Evolutionary conservation across 2,113 vertebrate genomes (phyloP), one percentile per base, ranked within the genome.

Genomic region (Cromileptes altivelis): DNA sequence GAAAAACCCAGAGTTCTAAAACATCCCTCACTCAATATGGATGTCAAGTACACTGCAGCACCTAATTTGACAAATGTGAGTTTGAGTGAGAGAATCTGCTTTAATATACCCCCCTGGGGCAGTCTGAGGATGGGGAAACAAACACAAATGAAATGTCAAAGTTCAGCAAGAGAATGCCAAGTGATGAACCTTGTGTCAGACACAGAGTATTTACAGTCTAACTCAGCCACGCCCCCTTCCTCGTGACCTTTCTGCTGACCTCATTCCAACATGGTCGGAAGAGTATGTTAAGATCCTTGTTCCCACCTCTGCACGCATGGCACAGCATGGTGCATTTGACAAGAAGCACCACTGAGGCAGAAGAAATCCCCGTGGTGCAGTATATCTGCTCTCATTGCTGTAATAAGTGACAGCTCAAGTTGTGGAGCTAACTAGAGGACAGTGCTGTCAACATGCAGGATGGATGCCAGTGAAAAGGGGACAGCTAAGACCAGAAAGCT

Each of bases 401-500:
- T 33, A 64, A 18, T 57, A 84, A 71, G 64, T 49, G 53, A 82
- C 14, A 65, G 47, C 68, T 75, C 47, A 17, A 71, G 69, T 65
- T 53, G 75, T 45, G 67, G 72, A 62, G 65, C 13, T 19, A 58
- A 86, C 40, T 4, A 53, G 55, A 57, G 75, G 52, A 30, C 78
- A 27, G 68, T 49, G 60, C 75, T 89, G 75, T 91, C 83, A 86
- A 81, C 80, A n/a, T 75, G 70, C 47, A 70, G 57, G 74, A 47
- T 42, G 25, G 25, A 70, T 60, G 83, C 60, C 90, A 81, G 68
- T 21, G 74, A 73, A 67, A 80, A 74, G 53, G 60, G 67, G 64
- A 89, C 93, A 89, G 84, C 84, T 92, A 91, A 91, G 80, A 85
- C 87, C 79, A 81, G 63, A 89, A 81, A 88, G 68, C 74, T 74